These are phyloP conservation scores for Heliocidaris erythrogramma DNA, from an alignment of 35 echinoderm and acorn worm species.

Conservation along the genomic window DNA sequence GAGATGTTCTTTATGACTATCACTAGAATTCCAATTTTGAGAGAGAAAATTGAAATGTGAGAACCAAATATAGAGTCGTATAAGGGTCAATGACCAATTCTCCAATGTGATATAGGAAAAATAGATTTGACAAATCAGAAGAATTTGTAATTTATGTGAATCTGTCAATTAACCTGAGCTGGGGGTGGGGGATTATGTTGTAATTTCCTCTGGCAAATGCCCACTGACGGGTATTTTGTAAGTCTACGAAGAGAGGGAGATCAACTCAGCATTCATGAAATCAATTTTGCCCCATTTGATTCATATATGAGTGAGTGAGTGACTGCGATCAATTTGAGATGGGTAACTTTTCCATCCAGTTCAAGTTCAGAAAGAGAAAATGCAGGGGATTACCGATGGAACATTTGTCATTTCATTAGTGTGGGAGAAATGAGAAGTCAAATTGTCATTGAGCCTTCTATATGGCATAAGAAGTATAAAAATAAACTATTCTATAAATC, in stretches of 20 bases:
- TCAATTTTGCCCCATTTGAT: not conserved
- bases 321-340: not conserved
- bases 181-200: not conserved
- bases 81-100: not conserved
- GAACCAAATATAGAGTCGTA: not conserved
- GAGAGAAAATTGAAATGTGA: too few species aligned
- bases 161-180: not conserved
- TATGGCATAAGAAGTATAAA: not conserved
- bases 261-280: slow-evolving; percentile 13
- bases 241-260: not conserved
- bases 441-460: not conserved
- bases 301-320: not conserved
- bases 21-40: too few species aligned
- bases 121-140: not conserved
- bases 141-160: slow-evolving; percentile 38
- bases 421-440: slow-evolving; percentile 14
- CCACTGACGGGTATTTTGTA: slow-evolving; percentile 20
- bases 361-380: not conserved
- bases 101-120: not conserved
- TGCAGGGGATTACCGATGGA: not conserved
- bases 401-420: slow-evolving; percentile 27
- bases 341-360: not conserved
- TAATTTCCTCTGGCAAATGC: slow-evolving; percentile 29
- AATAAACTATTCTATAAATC: not conserved
- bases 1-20: too few species aligned